Base-by-base conservation (phyloP, 2,797 vertebrate species). In the Botia kubotai region DNA sequence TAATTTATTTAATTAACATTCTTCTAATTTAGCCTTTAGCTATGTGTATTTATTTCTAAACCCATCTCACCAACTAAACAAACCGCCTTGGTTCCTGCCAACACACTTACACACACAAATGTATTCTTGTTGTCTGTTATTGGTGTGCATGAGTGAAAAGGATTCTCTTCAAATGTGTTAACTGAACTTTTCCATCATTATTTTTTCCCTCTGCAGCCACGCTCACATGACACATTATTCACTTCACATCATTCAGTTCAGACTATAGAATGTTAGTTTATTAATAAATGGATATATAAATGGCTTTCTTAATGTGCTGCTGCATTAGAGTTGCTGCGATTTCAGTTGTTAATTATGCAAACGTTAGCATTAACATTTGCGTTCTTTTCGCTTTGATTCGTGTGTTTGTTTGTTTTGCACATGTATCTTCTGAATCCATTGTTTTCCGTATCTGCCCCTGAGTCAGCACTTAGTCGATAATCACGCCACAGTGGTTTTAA, bases 401-500 rank as follows among this genome's bases (percentile, higher is more conserved):
- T 66, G 72, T 73, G 52, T 72, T 57, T 76, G 63, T 82, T 53
- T 57, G 73, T 79, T 33, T 46, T 26, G 77, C 14, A n/a, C n/a
- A 12, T 52, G 16, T 50, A 58, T 48, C 36, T 52, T 48, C 36
- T 26, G 36, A 58, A 33, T 78, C 52, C 55, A 29, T 60, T 60
- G 66, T 70, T 74, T 75, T 87, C 87, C 91, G 89, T 93, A 86
- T 90, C 90, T 91, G 89, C 87, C 91, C 83, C 87, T 88, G 90
- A 91, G 92, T 91, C 89, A 91, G 89, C 91, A 93, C 87, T 91
- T 90, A 93, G 91, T 85, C 85, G 90, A 89, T 93, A 93, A 93
- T 95, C 89, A 93, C 86, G 92, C 93, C 90, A 84, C 83, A 91
- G 90, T 92, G 93, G 91, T 95, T 96, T 96, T 95, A 96, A 96